Percentiles rank a stretch among this genome's conserved stretches.
phyloP scores from a whole-genome alignment of 2,113 vertebrate species.

The Cacatua alba region DNA sequence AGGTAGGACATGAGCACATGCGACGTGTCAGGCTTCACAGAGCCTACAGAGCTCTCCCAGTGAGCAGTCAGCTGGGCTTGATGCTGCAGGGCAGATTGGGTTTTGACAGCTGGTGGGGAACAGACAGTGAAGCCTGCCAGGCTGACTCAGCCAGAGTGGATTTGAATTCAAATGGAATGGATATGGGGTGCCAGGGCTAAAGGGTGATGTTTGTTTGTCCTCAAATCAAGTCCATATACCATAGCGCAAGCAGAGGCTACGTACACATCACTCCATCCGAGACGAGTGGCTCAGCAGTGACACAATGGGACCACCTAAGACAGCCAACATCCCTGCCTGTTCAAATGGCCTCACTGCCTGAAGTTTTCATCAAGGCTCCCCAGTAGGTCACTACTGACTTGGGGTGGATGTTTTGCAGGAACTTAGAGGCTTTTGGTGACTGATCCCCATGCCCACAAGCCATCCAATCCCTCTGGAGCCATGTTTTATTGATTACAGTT shows the following conservation, averaged over 20 bases:
- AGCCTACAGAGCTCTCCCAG: background rate
- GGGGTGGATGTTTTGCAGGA: background rate
- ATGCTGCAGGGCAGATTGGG: constrained; percentile 17
- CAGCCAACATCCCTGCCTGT: background rate
- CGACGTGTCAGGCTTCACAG: background rate
- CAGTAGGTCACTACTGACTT: background rate
- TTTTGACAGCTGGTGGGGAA: constrained; percentile 47
- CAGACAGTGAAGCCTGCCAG: background rate
- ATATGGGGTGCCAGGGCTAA: background rate
- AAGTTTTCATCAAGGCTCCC: background rate
- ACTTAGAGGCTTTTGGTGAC: background rate
- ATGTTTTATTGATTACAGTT: constrained; percentile 65
- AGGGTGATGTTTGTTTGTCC: background rate
- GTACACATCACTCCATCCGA: background rate
- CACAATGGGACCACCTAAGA: background rate
- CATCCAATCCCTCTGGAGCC: background rate
- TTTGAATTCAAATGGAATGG: constrained; percentile 3
- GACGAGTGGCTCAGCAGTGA: background rate
- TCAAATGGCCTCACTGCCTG: background rate
- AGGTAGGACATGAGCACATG: constrained; percentile 79
- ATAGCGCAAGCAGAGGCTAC: background rate
- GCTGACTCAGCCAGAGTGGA: constrained; percentile 26
- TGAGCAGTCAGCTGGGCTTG: background rate
- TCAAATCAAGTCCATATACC: background rate
- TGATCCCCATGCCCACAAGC: constrained; percentile 42